phyloP scores from a whole-genome alignment of 2,888 invertebrate genomes.

The Trachelus tabidus region DNA sequence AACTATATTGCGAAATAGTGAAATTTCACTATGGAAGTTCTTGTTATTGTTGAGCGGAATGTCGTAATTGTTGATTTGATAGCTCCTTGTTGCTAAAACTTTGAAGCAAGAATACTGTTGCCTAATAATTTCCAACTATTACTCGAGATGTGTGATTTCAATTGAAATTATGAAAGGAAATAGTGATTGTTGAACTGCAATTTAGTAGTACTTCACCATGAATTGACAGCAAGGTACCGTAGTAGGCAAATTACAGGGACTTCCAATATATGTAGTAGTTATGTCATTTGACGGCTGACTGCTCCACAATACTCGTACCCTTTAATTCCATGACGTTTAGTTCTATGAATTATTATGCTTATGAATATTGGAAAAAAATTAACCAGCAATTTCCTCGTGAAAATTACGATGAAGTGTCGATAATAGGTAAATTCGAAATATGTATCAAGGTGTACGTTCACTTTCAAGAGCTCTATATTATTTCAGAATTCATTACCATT shows the following conservation, averaged over 20 bases:
- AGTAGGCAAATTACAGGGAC: not conserved
- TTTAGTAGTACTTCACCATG: not conserved
- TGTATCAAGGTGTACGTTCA: not conserved
- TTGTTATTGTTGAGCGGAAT: not conserved
- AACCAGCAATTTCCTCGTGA: not conserved
- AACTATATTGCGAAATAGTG: not conserved
- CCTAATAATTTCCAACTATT: not conserved
- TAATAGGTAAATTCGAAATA: not conserved
- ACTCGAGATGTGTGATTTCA: not conserved
- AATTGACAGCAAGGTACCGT: not conserved
- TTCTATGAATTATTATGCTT: not conserved
- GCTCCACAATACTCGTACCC: not conserved
- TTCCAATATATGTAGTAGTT: not conserved
- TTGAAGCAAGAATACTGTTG: not conserved
- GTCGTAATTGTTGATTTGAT: not conserved
- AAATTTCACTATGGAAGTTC: not conserved
- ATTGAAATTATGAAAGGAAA: not conserved
- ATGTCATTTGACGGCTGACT: not conserved
- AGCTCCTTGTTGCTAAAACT: not conserved
- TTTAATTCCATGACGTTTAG: not conserved
- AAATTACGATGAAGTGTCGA: not conserved
- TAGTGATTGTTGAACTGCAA: conserved; percentile 1
- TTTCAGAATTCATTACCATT: not conserved
- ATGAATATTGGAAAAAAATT: not conserved
- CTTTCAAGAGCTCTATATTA: not conserved